Percentiles rank a stretch among this genome's conserved stretches.
phyloP scores from a whole-genome alignment of 2,113 vertebrate genomes.

The rabbit (Oryctolagus cuniculus) region mOryCun1.1 NC_091441.1:104945001-104945500 shows the following conservation, averaged over 20 bases:
- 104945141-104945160: background rate
- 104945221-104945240: background rate
- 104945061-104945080: background rate
- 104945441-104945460: background rate
- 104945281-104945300: background rate
- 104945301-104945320: background rate
- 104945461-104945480: background rate
- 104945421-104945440: background rate
- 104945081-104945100: background rate
- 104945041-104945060: background rate
- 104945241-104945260: background rate
- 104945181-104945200: background rate
- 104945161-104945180: background rate
- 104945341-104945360: constrained; percentile 6
- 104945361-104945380: background rate
- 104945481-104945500: background rate
- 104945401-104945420: background rate
- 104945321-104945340: background rate
- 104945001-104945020: background rate
- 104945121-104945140: background rate
- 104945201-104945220: background rate
- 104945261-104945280: background rate
- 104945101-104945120: constrained; percentile 1
- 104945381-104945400: background rate
- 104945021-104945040: background rate